Percentiles rank a stretch among this genome's conserved stretches.
These are phyloP conservation scores for Gorsachius goisagi DNA, from an alignment of 2,113 vertebrate genomes.

Conservation along the genomic window DNA sequence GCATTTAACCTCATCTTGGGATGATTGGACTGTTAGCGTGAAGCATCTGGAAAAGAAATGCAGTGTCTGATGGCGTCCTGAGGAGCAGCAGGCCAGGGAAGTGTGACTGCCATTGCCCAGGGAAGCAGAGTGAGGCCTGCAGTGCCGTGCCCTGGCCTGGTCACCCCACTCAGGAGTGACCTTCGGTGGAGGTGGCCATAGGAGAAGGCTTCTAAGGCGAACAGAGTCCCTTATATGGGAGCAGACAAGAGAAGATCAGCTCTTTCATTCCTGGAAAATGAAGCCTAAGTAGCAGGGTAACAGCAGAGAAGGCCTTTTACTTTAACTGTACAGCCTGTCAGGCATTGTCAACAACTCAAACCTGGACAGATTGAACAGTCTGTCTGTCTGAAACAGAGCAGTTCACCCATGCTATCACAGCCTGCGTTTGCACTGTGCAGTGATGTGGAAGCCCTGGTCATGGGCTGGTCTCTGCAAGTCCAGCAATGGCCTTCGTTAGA, in stretches of 20 bases:
- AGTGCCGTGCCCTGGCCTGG: neutral
- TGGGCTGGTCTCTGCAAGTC: neutral
- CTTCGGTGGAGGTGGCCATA: neutral
- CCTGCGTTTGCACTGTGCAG: neutral
- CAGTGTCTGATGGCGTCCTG: neutral
- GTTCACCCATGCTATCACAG: neutral
- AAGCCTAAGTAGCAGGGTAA: neutral
- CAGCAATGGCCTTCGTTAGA: neutral
- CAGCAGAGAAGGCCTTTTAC: neutral
- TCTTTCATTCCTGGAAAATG: neutral
- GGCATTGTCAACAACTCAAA: neutral
- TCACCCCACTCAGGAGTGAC: neutral
- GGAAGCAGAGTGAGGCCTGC: neutral
- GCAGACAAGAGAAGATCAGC: neutral
- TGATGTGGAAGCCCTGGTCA: neutral
- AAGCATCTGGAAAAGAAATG: neutral
- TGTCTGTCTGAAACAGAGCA: neutral
- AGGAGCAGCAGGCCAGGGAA: neutral
- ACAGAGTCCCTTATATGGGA: neutral
- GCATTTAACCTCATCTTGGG: neutral
- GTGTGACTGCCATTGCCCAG: neutral
- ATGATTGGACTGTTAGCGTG: neutral
- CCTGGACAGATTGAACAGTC: neutral
- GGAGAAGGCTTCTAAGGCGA: neutral
- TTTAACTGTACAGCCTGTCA: neutral